Percentiles rank a stretch among this genome's conserved stretches.
Conservation (phyloP, 2,113 vertebrate genomes). For the Glaucidium brasilianum region DNA sequence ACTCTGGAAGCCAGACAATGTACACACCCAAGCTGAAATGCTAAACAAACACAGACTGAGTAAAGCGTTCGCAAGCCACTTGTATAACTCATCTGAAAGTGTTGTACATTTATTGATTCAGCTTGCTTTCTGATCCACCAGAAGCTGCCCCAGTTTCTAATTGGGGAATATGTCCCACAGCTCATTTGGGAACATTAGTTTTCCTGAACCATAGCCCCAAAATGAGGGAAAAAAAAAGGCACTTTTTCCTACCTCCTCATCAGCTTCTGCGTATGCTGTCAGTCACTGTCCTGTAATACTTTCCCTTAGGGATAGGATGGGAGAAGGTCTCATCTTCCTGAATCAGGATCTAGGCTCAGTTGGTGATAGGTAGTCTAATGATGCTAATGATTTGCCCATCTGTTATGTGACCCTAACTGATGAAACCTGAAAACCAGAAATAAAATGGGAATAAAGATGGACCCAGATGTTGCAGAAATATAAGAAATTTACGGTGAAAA, state of each 20-base stretch:
- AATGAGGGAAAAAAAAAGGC: neutral
- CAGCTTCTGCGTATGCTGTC: neutral
- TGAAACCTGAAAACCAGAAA: neutral
- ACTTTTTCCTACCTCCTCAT: neutral
- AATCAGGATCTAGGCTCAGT: neutral
- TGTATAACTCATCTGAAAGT: slow-evolving; percentile 61
- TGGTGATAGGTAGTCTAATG: neutral
- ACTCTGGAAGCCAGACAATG: slow-evolving; percentile 62
- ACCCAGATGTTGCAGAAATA: neutral
- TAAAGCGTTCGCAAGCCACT: slow-evolving; percentile 32
- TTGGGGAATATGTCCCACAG: neutral
- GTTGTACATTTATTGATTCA: neutral
- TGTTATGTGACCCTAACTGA: neutral
- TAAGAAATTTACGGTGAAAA: neutral
- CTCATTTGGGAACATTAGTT: neutral
- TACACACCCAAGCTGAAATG: slow-evolving; percentile 54
- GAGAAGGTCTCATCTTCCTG: neutral
- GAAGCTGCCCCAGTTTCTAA: neutral
- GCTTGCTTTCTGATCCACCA: neutral
- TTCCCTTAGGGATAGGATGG: neutral
- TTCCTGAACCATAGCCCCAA: neutral
- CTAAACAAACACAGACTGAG: slow-evolving; percentile 58
- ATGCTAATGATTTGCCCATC: neutral
- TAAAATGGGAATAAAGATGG: neutral
- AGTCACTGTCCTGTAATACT: neutral